Conservation (phyloP, 2,797 vertebrate species). For the Phoeniculus purpureus region DNA sequence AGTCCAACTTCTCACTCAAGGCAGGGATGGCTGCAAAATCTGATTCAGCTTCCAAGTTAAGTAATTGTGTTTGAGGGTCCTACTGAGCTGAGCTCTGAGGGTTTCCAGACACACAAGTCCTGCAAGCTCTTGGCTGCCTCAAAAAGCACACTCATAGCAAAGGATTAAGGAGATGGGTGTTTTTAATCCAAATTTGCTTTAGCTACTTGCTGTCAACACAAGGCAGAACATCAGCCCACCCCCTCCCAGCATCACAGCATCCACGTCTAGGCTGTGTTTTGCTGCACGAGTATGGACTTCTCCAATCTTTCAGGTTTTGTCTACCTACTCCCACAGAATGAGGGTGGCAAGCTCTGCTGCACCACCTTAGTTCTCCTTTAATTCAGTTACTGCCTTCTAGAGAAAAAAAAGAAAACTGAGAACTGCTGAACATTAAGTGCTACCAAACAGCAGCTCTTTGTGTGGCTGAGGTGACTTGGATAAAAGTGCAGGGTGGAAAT, state of each 20-base stretch:
- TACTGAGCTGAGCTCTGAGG: neutral
- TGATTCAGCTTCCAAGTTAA: neutral
- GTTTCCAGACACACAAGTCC: neutral
- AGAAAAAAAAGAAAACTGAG: neutral
- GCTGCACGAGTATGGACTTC: neutral
- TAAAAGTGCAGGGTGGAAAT: neutral
- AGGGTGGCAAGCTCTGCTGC: neutral
- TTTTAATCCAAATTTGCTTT: neutral
- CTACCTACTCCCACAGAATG: neutral
- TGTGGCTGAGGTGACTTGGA: neutral
- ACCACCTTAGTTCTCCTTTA: neutral
- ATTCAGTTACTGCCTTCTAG: neutral
- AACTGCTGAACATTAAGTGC: neutral
- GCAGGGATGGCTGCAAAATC: neutral
- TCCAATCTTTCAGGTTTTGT: neutral
- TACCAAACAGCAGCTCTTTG: neutral
- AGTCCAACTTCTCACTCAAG: neutral
- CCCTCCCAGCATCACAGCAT: neutral
- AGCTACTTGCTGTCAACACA: neutral
- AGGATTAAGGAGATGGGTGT: neutral
- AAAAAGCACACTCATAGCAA: neutral
- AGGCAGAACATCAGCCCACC: neutral
- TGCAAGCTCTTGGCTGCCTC: neutral
- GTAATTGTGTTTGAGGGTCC: neutral
- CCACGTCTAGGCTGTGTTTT: neutral